phyloP scores from a whole-genome alignment of 2,113 vertebrate genomes.

The Cyprinus carpio region DNA sequence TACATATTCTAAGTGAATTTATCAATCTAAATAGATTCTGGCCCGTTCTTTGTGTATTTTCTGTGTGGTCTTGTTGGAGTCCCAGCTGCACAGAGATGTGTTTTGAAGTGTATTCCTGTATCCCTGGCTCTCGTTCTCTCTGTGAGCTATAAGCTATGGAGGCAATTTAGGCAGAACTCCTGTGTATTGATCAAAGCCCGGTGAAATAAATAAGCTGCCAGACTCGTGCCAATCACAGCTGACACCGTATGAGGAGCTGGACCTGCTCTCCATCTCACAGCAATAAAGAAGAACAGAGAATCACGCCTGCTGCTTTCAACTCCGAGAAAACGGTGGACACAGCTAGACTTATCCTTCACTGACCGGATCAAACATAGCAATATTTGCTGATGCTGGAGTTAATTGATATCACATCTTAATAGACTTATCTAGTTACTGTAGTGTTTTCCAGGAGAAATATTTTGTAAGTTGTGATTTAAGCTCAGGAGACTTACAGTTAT shows the following conservation, averaged over 20 bases:
- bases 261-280: constrained; percentile 29
- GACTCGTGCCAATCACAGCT: constrained; percentile 57
- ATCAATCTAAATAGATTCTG: too few species aligned
- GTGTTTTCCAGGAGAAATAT: too few species aligned
- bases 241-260: constrained; percentile 52
- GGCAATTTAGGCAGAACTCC: constrained; percentile 59
- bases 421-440: neutral
- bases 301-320: constrained; percentile 38
- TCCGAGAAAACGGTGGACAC: neutral
- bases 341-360: neutral
- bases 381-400: neutral
- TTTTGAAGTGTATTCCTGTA: constrained; percentile 15
- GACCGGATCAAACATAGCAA: neutral
- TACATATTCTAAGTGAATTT: too few species aligned
- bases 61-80: neutral
- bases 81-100: constrained; percentile 29
- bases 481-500: neutral
- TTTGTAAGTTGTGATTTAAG: neutral
- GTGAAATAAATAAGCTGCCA: constrained; percentile 61
- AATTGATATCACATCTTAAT: neutral
- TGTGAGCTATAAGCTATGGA: constrained; percentile 59
- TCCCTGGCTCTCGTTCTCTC: constrained; percentile 37
- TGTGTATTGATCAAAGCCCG: constrained; percentile 58
- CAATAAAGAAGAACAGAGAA: constrained; percentile 14
- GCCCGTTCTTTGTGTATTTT: too few species aligned